These are phyloP conservation scores for Tinamus major DNA, from an alignment of 2,797 vertebrate genomes.

Conservation along the genomic window DNA sequence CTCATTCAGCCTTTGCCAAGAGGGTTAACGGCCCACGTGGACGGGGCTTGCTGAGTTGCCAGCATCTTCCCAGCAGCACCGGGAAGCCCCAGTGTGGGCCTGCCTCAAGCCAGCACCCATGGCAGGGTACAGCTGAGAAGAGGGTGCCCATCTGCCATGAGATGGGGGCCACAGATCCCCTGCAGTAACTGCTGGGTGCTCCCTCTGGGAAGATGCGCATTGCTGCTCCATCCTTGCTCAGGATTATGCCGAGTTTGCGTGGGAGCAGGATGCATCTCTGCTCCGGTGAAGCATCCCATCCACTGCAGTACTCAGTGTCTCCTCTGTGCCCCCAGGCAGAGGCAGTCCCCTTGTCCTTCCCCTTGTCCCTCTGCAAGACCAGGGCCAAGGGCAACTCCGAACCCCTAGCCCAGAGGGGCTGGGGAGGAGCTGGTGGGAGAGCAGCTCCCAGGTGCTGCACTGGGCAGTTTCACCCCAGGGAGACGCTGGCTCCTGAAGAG, in stretches of 20 bases:
- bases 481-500: neutral
- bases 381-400: neutral
- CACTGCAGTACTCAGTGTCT: rapidly evolving
- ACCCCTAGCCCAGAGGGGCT: neutral
- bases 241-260: neutral
- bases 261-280: neutral
- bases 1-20: rapidly evolving
- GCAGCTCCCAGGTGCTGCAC: neutral
- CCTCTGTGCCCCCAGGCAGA: too few relatives aligned
- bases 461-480: neutral
- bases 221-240: rapidly evolving
- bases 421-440: rapidly evolving
- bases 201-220: rapidly evolving
- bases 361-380: neutral
- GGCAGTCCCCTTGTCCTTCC: neutral
- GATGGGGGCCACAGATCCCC: too few relatives aligned
- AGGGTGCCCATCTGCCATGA: neutral
- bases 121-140: rapidly evolving
- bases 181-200: too few relatives aligned
- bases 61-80: neutral
- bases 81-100: neutral
- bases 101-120: neutral
- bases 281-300: neutral
- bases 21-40: rapidly evolving
- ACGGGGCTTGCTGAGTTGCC: neutral